A percentile compares a stretch with the other conserved stretches of the same genome.
These are phyloP conservation scores for Jacana jacana DNA, from an alignment of 2,113 vertebrate genomes.

Conservation along the genomic window DNA sequence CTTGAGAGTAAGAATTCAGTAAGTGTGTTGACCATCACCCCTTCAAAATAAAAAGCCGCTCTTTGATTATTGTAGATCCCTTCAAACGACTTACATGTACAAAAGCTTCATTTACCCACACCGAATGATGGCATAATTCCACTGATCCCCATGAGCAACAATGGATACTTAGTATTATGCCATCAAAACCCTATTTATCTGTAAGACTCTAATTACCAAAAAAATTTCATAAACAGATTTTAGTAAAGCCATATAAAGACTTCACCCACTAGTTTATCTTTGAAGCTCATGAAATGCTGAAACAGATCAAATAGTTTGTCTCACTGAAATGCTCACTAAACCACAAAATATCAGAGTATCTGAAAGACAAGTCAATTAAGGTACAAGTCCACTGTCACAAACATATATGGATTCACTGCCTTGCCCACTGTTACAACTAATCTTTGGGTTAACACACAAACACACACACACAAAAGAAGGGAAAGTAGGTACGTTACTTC, in stretches of 20 bases:
- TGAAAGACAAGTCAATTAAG: background rate
- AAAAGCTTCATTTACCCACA: background rate
- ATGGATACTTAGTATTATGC: background rate
- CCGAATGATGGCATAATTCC: background rate
- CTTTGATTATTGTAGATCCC: background rate
- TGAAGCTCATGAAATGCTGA: background rate
- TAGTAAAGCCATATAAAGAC: constrained; percentile 9
- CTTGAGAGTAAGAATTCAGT: background rate
- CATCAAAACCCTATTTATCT: background rate
- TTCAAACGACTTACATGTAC: background rate
- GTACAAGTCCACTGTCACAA: background rate
- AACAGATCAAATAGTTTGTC: background rate
- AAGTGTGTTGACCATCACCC: background rate
- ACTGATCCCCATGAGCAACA: background rate
- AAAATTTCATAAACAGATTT: background rate
- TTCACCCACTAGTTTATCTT: background rate
- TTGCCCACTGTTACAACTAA: background rate
- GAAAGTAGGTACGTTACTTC: background rate
- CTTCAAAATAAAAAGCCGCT: background rate
- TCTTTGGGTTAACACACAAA: background rate
- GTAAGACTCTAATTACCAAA: background rate
- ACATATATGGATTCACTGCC: background rate
- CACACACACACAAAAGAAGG: background rate
- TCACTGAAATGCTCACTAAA: background rate
- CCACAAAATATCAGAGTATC: background rate